Base-by-base conservation (phyloP, 2,797 vertebrate species). In the Eulemur rubriventer region DNA sequence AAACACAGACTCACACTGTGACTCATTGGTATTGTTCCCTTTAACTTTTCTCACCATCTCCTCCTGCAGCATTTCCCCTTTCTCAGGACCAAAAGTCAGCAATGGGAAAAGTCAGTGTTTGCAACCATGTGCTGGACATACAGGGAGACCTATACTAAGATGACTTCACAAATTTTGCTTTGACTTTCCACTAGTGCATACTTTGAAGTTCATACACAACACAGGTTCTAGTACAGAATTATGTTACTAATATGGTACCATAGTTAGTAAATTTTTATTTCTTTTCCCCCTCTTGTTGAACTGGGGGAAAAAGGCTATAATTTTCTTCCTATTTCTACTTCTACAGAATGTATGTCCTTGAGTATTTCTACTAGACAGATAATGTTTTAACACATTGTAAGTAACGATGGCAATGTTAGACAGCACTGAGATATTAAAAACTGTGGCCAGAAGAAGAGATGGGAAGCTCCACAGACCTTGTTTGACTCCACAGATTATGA, bases 11-110 rank as follows among this genome's bases (percentile, higher is more conserved):
- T 98, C 81, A 50, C 97, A 96, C 81, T 84, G 73, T 98, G 98
- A 98, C 97, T 99, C 98, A 99, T 85, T 96, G 97, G 98, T 97
- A 98, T 99, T 98, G 98, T 99, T 99, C 98, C 97, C 98, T 98
- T 92, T 93, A 96, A 97, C 97, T 97, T 98, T 98, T 98, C 98
- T 98, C 98, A 98, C 97, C 98, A 97, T 86, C 97, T 98, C 98
- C 97, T 97, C 98, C 97, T 97, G 98, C 88, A 90, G 85, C 96
- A 93, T 96, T 99, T 99, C 98, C 98, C 98, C 97, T 98, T 98
- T 98, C 98, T 98, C 98, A 98, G 98, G 98, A 98, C 98, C 97
- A 84, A 98, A 95, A 96, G 96, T 89, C 75, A 89, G 95, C 30
- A 92, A 95, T 97, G 98, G 96, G 90, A 89, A 96, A 98, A 67